Evolutionary conservation across 2,797 vertebrate genomes (phyloP), one percentile per base, ranked within the genome.

Genomic region (Myotis daubentonii): DNA sequence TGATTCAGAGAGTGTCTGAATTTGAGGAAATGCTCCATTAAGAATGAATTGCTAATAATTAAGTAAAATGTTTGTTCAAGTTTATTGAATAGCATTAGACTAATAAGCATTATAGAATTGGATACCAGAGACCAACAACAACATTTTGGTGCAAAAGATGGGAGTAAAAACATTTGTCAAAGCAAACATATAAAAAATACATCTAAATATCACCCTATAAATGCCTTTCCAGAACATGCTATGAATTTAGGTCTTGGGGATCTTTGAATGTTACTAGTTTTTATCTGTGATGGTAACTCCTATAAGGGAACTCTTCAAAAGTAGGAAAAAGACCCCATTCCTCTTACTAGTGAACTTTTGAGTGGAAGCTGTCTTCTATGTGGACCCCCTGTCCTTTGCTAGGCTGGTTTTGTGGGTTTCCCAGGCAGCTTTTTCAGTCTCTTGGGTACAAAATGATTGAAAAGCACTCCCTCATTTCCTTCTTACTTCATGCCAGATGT

Each of bases 31-130:
- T 81, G 47, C 30, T 85, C 30, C 13, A 1, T 70, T 53, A 94
- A 91, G 78, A 92, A 93, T n/a, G 13, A 93, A 75, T 71, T 25
- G 10, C 33, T 87, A 66, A 94, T 70, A 96, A 47, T 51, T 81
- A 84, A 94, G 83, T 84, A 70, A 95, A 87, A 93, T 20, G 28
- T 68, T 95, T 92, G 65, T 33, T 95, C 22, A 78, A 44, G 25
- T 97, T 97, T 95, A 94, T 94, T 95, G 84, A 92, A 33, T 55
- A 60, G 33, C 51, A 81, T 82, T 68, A 82, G 91, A 87, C 68
- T 72, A 83, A 75, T 4, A 84, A 87, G 76, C 80, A 78, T 91
- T 91, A 38, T 53, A 75, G 38, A 91, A 76, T 60, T 93, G 49
- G 81, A 65, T 79, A 70, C 55, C 23, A 66, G 22, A 90, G 23